Evolutionary conservation across 2,113 vertebrate species (phyloP).

Genomic region (Ginglymostoma cirratum): DNA sequence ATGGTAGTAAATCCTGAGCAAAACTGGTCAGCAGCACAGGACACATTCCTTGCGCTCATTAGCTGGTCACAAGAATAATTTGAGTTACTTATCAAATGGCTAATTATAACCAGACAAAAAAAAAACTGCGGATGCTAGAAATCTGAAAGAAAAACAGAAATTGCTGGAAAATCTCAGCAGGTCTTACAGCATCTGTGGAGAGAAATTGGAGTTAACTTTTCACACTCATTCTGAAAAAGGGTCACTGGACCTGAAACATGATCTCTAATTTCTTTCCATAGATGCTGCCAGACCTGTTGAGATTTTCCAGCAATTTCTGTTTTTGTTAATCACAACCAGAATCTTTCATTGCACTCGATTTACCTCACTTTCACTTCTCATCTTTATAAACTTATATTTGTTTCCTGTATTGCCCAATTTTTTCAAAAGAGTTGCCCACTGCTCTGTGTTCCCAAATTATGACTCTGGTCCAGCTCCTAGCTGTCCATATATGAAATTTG

Average conservation of each 20-base stretch:
- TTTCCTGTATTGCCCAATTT: not conserved
- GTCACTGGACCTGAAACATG: no score
- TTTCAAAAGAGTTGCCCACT: not conserved
- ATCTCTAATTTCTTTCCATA: no score
- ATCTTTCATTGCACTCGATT: not conserved
- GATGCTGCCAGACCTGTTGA: no score
- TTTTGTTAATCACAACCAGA: not conserved
- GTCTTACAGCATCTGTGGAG: no score
- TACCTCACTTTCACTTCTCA: not conserved
- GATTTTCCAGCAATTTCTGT: no score
- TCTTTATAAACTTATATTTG: not conserved
- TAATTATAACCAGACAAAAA: not conserved
- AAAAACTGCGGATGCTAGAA: no score
- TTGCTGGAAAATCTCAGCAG: no score
- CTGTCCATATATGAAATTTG: not conserved
- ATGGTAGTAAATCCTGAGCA: not conserved
- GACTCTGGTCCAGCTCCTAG: not conserved
- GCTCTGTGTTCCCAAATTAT: not conserved
- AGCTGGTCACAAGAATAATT: not conserved
- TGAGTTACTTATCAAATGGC: not conserved
- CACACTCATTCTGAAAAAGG: no score
- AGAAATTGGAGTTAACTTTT: not conserved
- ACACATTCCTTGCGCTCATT: not conserved
- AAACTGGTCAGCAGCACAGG: not conserved
- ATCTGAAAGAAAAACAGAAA: no score